A percentile compares a stretch with the other conserved stretches of the same genome.
phyloP scores from a whole-genome alignment of 1,140 invertebrate genomes.

The Eurosta solidaginis region DNA sequence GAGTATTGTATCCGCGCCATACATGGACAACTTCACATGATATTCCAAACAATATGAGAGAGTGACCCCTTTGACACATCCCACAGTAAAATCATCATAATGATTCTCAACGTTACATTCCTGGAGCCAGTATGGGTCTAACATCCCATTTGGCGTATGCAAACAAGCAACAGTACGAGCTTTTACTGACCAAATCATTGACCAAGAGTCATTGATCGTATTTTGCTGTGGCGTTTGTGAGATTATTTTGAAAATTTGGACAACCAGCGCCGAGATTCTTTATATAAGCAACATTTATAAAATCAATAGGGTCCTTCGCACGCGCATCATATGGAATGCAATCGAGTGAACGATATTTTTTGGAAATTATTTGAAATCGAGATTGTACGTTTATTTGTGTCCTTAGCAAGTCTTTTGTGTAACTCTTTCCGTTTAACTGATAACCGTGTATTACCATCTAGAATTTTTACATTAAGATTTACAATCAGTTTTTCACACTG shows the following conservation, averaged over 20 bases:
- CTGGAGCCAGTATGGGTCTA: no score
- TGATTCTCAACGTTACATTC: no score
- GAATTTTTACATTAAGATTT: conserved; percentile 74
- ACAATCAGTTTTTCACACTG: conserved; percentile 85
- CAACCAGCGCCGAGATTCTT: no score
- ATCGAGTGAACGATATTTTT: conserved; percentile 82
- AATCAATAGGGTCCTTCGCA: conserved; percentile 75
- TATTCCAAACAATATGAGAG: conserved; percentile 52
- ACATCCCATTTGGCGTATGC: no score
- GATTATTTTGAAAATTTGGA: no score
- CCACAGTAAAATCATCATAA: no score
- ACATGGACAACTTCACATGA: conserved; percentile 50
- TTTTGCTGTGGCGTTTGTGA: no score
- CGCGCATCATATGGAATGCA: conserved; percentile 87
- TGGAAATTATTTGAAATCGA: conserved; percentile 80
- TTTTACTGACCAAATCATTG: no score
- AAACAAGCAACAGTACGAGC: no score
- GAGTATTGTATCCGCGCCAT: conserved; percentile 51
- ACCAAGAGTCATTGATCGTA: conserved; percentile 80
- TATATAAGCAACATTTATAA: conserved; percentile 88
- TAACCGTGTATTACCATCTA: conserved; percentile 83
- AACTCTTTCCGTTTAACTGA: conserved; percentile 89
- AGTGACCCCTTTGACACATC: conserved; percentile 46
- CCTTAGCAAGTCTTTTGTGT: conserved; percentile 72
- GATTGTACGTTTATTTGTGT: no score